Base-by-base conservation (phyloP, 2,888 invertebrate species). In the Sympetrum striolatum region DNA sequence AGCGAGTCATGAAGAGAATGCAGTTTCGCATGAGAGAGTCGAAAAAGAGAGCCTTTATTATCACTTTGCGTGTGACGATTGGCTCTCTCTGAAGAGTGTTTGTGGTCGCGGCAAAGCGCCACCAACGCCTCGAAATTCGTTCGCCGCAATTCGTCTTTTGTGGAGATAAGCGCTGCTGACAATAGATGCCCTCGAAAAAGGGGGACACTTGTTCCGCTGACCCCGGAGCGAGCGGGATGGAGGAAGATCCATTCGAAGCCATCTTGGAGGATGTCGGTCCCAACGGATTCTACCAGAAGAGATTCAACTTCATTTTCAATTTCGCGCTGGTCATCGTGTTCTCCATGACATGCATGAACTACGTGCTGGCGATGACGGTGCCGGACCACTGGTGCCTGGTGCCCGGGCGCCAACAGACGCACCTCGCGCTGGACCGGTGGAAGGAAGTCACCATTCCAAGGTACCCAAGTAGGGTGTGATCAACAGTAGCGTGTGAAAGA, bases 221-320 rank as follows among this genome's bases (percentile, higher is more conserved):
- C 53, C 53, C 53, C 18, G 18, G 53, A 53, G 53, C 53, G 53
- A 18, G 53, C 14, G 91, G 91, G 58, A 91, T 92, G 80, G 92
- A 91, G 79, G 93, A 93, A 80, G 94, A 94, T 92, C 94, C 94
- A 37, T 95, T 95, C 92, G 95, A 95, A 92, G 93, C 94, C 64
- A 93, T 95, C 5, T 94, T 95, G 93, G 94, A 94, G 90, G 93
- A 94, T 91, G 94, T 95, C 0, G 95, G 95, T 44, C 94, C 94
- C 91, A 93, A 94, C 92, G 95, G 95, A 0, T 93, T 93, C 37
- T 86, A 37, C n/a, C 93, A 93, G 91, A 90, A 90, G 35, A 39
- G 90, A 1, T 90, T 80, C 53, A 92, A 92, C 91, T 90, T 92
- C 82, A 91, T 93, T 25, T 91, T 93, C 48, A 92, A 93, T 31